phyloP scores from a whole-genome alignment of 2,113 vertebrate genomes.

The Hemiscyllium ocellatum region DNA sequence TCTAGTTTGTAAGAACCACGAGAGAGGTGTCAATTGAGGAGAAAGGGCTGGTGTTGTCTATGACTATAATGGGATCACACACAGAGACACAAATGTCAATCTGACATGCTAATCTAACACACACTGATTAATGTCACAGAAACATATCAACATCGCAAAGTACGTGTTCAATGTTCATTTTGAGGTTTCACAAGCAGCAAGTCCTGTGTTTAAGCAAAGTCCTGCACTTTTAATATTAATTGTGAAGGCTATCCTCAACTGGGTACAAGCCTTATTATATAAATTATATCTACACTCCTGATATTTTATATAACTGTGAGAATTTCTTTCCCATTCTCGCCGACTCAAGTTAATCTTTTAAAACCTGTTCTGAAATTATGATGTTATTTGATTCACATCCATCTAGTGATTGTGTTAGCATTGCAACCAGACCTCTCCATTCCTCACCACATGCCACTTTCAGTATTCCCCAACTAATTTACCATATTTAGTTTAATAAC shows the following conservation, averaged over 20 bases:
- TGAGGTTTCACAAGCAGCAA: background rate
- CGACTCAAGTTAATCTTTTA: background rate
- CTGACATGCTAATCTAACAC: background rate
- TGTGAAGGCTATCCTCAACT: background rate
- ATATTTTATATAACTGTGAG: background rate
- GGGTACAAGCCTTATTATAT: background rate
- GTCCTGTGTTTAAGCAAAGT: background rate
- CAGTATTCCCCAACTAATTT: background rate
- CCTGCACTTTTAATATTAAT: background rate
- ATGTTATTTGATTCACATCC: background rate
- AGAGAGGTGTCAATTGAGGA: background rate
- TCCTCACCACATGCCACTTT: background rate
- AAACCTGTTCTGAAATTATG: background rate
- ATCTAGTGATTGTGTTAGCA: background rate
- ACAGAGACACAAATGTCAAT: background rate
- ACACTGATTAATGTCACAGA: background rate
- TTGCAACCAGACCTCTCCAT: background rate
- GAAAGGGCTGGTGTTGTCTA: background rate
- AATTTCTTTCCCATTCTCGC: background rate
- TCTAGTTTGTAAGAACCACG: background rate
- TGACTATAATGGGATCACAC: background rate
- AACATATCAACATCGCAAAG: background rate
- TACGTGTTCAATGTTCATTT: background rate
- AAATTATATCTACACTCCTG: background rate
- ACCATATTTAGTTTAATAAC: background rate